Conservation (phyloP, 2,888 invertebrate genomes). For the Willowsia nigromaculata region DNA sequence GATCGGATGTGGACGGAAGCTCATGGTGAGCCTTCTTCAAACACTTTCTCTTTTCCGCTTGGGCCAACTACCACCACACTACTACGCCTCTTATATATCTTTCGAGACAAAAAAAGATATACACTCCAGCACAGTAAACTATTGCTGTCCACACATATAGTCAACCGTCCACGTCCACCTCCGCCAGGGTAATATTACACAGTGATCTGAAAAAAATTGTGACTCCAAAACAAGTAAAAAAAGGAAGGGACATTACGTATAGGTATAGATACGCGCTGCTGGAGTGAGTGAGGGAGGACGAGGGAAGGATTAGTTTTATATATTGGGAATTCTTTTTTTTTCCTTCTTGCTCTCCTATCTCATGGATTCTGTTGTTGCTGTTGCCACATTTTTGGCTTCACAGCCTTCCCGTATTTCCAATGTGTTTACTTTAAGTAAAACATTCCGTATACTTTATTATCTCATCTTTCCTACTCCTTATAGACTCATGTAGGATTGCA, state of each 20-base stretch:
- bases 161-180: neutral
- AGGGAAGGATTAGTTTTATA: conserved; percentile 38
- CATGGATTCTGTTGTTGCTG: neutral
- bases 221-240: neutral
- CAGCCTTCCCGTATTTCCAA: neutral
- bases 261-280: neutral
- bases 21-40: conserved; percentile 56
- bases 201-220: neutral
- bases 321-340: conserved; percentile 18
- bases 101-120: neutral
- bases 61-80: neutral
- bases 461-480: neutral
- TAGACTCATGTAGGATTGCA: conserved; percentile 1
- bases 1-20: conserved; percentile 65
- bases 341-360: neutral
- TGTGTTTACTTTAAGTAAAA: neutral
- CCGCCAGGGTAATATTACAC: neutral
- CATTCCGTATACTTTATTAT: neutral
- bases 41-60: conserved; percentile 48
- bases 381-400: neutral
- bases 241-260: neutral
- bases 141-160: conserved; percentile 11
- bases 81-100: neutral
- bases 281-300: neutral
- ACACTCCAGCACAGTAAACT: conserved; percentile 1